Base-by-base conservation (phyloP, 2,888 invertebrate species). In the Endotricha flammealis region DNA sequence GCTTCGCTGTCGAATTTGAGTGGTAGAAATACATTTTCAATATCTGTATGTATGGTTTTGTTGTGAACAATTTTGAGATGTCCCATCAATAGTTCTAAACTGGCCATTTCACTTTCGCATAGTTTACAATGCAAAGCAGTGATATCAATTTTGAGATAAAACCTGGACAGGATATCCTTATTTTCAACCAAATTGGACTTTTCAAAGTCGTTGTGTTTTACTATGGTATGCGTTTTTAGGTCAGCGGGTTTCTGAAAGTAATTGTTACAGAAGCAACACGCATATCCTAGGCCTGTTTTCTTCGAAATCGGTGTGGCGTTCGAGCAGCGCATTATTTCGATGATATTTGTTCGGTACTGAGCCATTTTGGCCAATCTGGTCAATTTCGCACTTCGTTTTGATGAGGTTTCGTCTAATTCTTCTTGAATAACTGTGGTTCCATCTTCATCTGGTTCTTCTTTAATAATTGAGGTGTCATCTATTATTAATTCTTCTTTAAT, bases 221-320 rank as follows among this genome's bases (percentile, higher is more conserved):
- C 46, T 3, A 57, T 24, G 0, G 66, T 63, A 32, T 75, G 75
- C 2, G 24, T 37, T 39, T 75, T 75, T 4, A 75, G 48, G 6
- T 64, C 59, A 1, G 47, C 49, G 0, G 75, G 54, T 0, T 56
- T 39, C 2, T 43, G 41, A 23, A 42, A 66, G 10, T 64, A 58
- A 2, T 52, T 20, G 1, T 43, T 38, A 32, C 74, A 75, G 30
- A 54, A 75, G 25, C 55, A 56, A 29, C 74, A 75, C 0, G 53
- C 53, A 27, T 65, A 75, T 0, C 71, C 73, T 1, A 63, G 57
- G 1, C 66, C 64, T n/a, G 46, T 57, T n/a, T 53, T 55, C 2
- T 52, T 46, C 17, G 62, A 44, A 12, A 72, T 70, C 0, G 73
- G 70, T 0, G 77, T 76, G 0, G 76, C 76, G 27, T 76, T 76